These are phyloP conservation scores for Stenotaenia linearis DNA, from an alignment of 2,888 invertebrate genomes.

Conservation along the genomic window DNA sequence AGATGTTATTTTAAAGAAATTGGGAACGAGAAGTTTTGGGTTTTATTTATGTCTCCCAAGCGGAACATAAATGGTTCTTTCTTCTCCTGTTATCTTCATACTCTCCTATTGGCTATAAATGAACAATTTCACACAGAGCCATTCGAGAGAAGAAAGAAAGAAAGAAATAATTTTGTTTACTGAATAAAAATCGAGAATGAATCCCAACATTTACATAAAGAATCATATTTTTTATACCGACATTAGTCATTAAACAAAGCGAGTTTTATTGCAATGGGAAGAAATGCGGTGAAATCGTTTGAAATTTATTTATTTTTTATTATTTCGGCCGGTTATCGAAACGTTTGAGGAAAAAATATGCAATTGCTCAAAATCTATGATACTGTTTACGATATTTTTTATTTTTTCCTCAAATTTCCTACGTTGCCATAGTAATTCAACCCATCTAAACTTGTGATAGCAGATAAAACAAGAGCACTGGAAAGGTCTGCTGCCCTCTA, in stretches of 20 bases:
- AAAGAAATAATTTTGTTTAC: not conserved
- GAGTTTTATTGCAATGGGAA: no score
- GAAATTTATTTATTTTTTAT: no score
- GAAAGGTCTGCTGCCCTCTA: not conserved
- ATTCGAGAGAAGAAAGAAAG: not conserved
- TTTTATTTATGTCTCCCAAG: not conserved
- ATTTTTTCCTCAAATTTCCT: not conserved
- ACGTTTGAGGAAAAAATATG: not conserved
- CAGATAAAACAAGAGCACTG: not conserved
- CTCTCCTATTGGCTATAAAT: conserved; percentile 5
- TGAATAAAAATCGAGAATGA: not conserved
- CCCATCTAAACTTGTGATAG: not conserved
- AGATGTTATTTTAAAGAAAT: conserved; percentile 2
- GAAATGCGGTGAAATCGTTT: no score
- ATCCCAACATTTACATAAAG: not conserved
- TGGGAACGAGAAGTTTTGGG: not conserved
- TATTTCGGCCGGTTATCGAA: no score
- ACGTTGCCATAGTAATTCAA: not conserved
- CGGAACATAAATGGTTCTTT: conserved; percentile 9
- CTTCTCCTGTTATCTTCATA: not conserved
- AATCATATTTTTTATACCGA: no score
- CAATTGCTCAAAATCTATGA: not conserved
- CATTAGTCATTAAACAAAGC: not conserved
- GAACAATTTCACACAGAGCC: not conserved
- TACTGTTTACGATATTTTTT: not conserved